Evolutionary conservation across 2,888 invertebrate genomes (phyloP), one percentile per base, ranked within the genome.

Genomic region (Ctena decussata): DNA sequence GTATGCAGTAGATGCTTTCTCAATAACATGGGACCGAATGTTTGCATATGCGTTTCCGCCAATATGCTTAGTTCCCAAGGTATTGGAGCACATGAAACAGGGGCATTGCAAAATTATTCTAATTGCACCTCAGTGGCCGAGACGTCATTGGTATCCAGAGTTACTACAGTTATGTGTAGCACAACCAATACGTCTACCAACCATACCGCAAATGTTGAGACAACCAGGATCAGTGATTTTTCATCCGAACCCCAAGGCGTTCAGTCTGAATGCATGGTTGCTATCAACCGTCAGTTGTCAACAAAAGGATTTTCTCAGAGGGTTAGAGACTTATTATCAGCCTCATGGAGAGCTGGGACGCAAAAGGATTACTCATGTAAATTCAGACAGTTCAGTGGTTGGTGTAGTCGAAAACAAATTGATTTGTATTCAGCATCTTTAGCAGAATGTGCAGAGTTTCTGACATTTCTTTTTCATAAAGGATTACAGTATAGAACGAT

Each of bases 31-130:
- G 84, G 77, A 53, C 35, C 69, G 65, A 24, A 82, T 82, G 83
- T 82, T 72, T 77, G 86, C 79, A 12, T 86, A 86, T 79, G 88
- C 86, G 1, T 88, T 77, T 30, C 86, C 85, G 11, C 88, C 85
- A 30, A 53, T 77, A 0, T 75, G 73, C 32, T 39, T 87, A 57
- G 80, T 89, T 41, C 87, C 82, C 8, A 77, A 71, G 73, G 76
- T 86, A 11, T 41, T 70, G 41, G 18, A 70, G n/a, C 35, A 70
- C 41, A 70, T 70, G 69, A 69, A n/a, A n/a, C 53, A 49, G 65
- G 77, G 30, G 37, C 76, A 71, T 0, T 76, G 82, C 71, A 41
- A 70, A 46, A 57, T 82, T 18, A 77, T 77, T 39, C 57, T 82
- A 44, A 82, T 82, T 71, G 72, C 76, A 12, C 77, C 77, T 1